These are phyloP conservation scores for Uromys caudimaculatus DNA, from an alignment of 2,797 vertebrate species.

Conservation along the genomic window DNA sequence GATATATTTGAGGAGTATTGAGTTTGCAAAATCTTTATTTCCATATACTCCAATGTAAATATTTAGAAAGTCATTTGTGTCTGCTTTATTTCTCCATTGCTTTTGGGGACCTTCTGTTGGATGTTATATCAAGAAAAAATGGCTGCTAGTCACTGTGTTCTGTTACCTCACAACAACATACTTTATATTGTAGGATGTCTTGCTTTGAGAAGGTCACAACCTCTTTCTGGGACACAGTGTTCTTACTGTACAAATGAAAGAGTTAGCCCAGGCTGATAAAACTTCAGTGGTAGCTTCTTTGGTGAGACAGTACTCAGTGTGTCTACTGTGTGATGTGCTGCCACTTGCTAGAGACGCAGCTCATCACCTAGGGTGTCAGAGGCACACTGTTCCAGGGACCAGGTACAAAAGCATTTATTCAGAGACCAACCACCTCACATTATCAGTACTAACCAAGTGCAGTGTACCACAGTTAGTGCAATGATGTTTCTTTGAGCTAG, in stretches of 20 bases:
- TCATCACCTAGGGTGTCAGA: fast-evolving
- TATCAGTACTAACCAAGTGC: fast-evolving
- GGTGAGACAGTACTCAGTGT: no score
- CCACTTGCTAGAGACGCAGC: fast-evolving
- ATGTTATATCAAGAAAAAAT: background rate
- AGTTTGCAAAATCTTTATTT: background rate
- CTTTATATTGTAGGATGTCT: fast-evolving
- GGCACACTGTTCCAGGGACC: fast-evolving
- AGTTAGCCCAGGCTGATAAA: fast-evolving
- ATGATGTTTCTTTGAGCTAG: background rate
- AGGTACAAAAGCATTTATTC: background rate
- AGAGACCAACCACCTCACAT: fast-evolving
- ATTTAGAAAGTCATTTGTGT: background rate
- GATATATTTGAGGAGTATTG: background rate
- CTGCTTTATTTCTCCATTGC: background rate
- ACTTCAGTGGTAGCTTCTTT: background rate
- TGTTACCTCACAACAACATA: fast-evolving
- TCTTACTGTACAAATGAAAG: background rate
- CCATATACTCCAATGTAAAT: background rate
- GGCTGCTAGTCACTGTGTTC: background rate
- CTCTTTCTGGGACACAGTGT: background rate
- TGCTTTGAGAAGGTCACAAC: background rate
- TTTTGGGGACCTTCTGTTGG: background rate
- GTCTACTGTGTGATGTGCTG: fast-evolving
- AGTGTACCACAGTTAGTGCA: fast-evolving